Evolutionary conservation across 2,888 invertebrate species (phyloP), one percentile per base, ranked within the genome.

Genomic region (Mechanitis mazaeus): DNA sequence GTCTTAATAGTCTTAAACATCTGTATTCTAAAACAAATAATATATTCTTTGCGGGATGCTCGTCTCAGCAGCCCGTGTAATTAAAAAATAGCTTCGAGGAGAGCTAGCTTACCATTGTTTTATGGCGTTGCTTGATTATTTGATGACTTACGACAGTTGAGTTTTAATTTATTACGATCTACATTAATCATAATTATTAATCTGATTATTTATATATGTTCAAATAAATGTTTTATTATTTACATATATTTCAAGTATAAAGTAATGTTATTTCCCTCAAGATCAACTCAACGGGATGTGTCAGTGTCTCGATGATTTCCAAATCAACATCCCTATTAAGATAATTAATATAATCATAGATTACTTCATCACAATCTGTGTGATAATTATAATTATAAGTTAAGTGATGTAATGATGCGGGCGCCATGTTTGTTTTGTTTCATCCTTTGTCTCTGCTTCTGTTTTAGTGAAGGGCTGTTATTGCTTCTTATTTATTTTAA

Each of bases 341-440:
- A 65, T 71, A 71, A 74, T 73, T 68, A 73, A 72, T 70, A 70
- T 68, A 69, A 72, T 71, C 69, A 68, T 65, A 77, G 79, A 86
- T 86, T 80, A 80, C 79, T 74, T 77, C 80, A 80, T 85, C 84
- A 84, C 84, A 89, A 88, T 89, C 88, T 86, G 86, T 84, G 79
- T 66, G 77, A 79, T 87, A 85, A 87, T 88, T 88, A 87, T 85
- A 73, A 75, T 85, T 85, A 86, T 85, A 83, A 81, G 80, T 81
- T 85, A 86, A 88, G 84, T 87, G 86, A 81, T 83, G 80, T 86
- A 87, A 87, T 85, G 86, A 82, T 87, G 87, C 87, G 87, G 87
- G 87, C 71, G 56, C 65, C 67, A 67, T 70, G 72, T 69, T 67
- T 76, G 76, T 75, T 78, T 85, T 60, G 75, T 72, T 75, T 75